Evolutionary conservation across 2,797 vertebrate species (phyloP).

Genomic region (Notoglanidium macrostoma): DNA sequence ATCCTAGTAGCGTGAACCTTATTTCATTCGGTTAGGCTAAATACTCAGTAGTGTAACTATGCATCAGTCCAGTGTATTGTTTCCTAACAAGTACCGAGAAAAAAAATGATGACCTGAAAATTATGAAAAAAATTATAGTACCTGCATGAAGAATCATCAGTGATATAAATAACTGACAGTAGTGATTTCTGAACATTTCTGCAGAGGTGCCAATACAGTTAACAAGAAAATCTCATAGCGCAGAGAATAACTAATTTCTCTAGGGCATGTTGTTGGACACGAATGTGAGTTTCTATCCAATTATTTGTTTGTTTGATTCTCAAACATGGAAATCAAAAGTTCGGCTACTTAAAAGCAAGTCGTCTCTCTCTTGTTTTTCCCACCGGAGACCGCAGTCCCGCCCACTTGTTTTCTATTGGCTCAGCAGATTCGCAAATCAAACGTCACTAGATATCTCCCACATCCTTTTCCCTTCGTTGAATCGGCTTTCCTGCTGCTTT

Average conservation of each 20-base stretch:
- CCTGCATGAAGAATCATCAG: neutral
- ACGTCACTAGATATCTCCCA: neutral
- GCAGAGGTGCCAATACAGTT: neutral
- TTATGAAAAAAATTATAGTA: neutral
- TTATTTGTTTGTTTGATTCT: neutral
- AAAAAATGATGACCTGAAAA: neutral
- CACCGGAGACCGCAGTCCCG: no score
- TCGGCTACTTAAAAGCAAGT: no score
- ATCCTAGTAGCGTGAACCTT: neutral
- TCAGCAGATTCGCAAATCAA: no score
- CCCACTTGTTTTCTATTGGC: neutral
- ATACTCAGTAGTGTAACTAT: constrained; percentile 50
- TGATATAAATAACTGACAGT: neutral
- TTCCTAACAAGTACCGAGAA: neutral
- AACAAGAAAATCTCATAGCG: neutral
- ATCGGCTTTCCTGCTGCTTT: neutral
- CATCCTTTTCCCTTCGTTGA: neutral
- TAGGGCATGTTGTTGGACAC: neutral
- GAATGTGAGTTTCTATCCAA: neutral
- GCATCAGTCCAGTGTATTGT: constrained; percentile 31
- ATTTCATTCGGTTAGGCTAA: constrained; percentile 20
- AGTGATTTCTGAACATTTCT: constrained; percentile 18
- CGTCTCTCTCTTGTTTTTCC: no score
- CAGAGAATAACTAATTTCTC: neutral
- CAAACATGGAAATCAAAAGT: neutral